A percentile compares a stretch with the other conserved stretches of the same genome.
These are phyloP conservation scores for Myocastor coypus DNA, from an alignment of 2,113 vertebrate genomes.

Conservation along the genomic window DNA sequence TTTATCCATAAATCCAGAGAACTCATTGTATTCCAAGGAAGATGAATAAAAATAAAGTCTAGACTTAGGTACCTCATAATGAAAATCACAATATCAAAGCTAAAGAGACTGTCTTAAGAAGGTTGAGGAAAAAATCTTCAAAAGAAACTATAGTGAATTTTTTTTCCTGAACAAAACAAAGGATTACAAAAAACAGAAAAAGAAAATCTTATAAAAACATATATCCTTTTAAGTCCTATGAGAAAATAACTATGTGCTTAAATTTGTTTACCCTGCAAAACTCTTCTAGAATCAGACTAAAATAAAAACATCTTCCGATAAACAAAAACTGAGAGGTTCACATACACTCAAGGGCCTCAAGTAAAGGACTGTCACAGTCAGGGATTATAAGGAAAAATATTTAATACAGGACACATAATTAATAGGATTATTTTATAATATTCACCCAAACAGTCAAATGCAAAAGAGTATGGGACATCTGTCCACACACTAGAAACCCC, in stretches of 20 bases:
- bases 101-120: background rate
- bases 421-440: background rate
- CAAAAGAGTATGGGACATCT: background rate
- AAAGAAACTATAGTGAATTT: background rate
- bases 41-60: constrained; percentile 29
- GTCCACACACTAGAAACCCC: background rate
- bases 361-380: background rate
- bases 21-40: background rate
- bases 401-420: background rate
- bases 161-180: background rate
- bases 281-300: constrained; percentile 17
- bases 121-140: background rate
- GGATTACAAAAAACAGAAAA: background rate
- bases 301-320: background rate
- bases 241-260: background rate
- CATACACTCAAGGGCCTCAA: background rate
- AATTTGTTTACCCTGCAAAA: background rate
- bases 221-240: background rate
- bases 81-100: background rate
- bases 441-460: background rate
- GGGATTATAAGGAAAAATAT: background rate
- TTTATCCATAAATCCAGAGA: background rate
- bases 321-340: background rate
- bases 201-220: background rate
- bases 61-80: background rate